These are phyloP conservation scores for Drosophila robusta DNA, from an alignment of 2,888 invertebrate genomes.

Conservation along the genomic window DNA sequence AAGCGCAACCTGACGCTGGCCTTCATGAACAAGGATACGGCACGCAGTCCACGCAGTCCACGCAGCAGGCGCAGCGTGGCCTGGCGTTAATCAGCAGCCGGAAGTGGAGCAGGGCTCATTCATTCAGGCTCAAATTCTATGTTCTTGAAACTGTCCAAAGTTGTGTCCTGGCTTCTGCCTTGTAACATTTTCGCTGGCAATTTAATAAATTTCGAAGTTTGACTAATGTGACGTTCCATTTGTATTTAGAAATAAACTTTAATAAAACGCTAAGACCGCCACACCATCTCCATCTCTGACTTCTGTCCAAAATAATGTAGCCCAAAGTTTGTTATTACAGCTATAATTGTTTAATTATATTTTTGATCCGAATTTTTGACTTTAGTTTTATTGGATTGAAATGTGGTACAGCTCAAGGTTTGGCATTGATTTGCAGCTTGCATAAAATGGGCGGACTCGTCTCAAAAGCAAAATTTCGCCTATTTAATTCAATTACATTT, in stretches of 20 bases:
- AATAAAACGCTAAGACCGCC: neutral
- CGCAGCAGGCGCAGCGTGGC: slow-evolving; percentile 2
- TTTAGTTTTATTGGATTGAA: no score
- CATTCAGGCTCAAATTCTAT: neutral
- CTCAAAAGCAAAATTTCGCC: no score
- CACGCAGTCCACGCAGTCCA: slow-evolving; percentile 8
- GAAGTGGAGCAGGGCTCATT: neutral
- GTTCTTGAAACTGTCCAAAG: neutral
- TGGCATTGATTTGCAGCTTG: no score
- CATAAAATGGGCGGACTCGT: no score
- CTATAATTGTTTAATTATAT: no score
- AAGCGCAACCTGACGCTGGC: slow-evolving; percentile 63
- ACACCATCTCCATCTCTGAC: no score
- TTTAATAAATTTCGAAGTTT: slow-evolving; percentile 32
- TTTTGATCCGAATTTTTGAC: no score
- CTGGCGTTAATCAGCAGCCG: slow-evolving; percentile 28
- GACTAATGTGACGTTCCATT: neutral
- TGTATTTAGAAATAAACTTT: neutral
- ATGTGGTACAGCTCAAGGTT: no score
- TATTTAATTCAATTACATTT: no score
- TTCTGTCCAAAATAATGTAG: no score
- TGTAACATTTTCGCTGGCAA: slow-evolving; percentile 4
- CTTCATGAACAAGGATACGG: slow-evolving; percentile 38
- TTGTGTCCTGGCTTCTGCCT: neutral
- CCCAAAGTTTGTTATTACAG: no score